Percentiles rank a stretch among this genome's conserved stretches.
Conservation (phyloP, 2,113 vertebrate species). For the Nothobranchius furzeri region DNA sequence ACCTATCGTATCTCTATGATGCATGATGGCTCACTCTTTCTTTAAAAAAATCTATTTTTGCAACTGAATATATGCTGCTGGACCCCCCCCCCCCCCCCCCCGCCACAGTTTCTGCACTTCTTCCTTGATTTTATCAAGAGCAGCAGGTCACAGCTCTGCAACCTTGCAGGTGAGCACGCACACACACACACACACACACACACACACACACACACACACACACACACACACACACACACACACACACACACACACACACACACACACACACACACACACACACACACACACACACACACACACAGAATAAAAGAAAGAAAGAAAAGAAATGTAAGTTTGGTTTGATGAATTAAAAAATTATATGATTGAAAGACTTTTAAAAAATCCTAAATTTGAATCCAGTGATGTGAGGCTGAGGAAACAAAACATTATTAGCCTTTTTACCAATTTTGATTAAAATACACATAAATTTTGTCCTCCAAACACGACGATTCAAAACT, state of each 20-base stretch:
- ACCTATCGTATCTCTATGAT: constrained; percentile 9
- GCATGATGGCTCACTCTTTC: constrained; percentile 6
- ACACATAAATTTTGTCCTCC: neutral
- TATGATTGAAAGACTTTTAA: neutral
- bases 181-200: constrained; percentile 3
- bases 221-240: neutral
- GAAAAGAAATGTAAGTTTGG: too few relatives aligned
- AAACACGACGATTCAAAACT: neutral
- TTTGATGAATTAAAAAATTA: too few relatives aligned
- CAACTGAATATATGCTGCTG: constrained; percentile 11
- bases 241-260: too few relatives aligned
- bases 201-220: neutral
- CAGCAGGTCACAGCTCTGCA: constrained; percentile 49
- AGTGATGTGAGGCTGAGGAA: neutral
- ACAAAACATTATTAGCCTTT: neutral
- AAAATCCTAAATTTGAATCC: neutral
- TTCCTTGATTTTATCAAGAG: constrained; percentile 55
- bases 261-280: too few relatives aligned
- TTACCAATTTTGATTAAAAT: neutral
- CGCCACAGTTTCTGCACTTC: constrained; percentile 19
- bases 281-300: too few relatives aligned
- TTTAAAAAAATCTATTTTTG: neutral
- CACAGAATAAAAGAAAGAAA: too few relatives aligned
- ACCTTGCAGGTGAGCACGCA: constrained; percentile 60
- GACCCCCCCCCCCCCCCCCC: constrained; percentile 6